A percentile compares a stretch with the other conserved stretches of the same genome.
Evolutionary conservation across 92 coral and sea anemone species (phyloP).

Genomic region (Porites evermanni): DNA sequence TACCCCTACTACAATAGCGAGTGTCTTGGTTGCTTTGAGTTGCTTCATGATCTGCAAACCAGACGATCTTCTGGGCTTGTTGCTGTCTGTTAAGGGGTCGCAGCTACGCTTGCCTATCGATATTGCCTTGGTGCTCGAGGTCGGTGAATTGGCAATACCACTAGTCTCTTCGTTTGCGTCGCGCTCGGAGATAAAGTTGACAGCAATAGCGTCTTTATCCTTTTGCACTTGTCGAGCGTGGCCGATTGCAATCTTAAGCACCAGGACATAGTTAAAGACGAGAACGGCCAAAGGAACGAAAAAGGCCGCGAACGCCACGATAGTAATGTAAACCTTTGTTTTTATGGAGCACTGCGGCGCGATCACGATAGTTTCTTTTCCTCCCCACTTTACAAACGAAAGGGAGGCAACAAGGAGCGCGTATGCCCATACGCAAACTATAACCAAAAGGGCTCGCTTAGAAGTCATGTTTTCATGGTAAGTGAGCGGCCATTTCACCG

Average conservation of each 20-base stretch:
- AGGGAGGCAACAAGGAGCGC: conserved; percentile 79
- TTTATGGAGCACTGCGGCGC: conserved; percentile 77
- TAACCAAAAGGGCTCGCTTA: conserved; percentile 69
- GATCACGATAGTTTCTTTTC: conserved; percentile 51
- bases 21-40: conserved; percentile 95
- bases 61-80: conserved; percentile 61
- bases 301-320: conserved; percentile 80
- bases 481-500: conserved; percentile 85
- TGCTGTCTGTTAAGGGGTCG: conserved; percentile 32
- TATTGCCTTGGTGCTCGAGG: conserved; percentile 38
- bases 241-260: conserved; percentile 86
- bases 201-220: conserved; percentile 85
- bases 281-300: conserved; percentile 90
- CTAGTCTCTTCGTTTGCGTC: conserved; percentile 69
- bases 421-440: conserved; percentile 82
- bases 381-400: conserved; percentile 88
- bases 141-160: conserved; percentile 60
- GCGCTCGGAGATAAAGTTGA: conserved; percentile 72
- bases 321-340: conserved; percentile 83
- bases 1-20: conserved; percentile 94
- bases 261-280: conserved; percentile 83
- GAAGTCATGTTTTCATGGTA: conserved; percentile 93
- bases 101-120: conserved; percentile 40
- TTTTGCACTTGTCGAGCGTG: conserved; percentile 86
- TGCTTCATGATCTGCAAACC: conserved; percentile 85